Evolutionary conservation across 2,888 invertebrate genomes (phyloP).

Genomic region (Nezara viridula): DNA sequence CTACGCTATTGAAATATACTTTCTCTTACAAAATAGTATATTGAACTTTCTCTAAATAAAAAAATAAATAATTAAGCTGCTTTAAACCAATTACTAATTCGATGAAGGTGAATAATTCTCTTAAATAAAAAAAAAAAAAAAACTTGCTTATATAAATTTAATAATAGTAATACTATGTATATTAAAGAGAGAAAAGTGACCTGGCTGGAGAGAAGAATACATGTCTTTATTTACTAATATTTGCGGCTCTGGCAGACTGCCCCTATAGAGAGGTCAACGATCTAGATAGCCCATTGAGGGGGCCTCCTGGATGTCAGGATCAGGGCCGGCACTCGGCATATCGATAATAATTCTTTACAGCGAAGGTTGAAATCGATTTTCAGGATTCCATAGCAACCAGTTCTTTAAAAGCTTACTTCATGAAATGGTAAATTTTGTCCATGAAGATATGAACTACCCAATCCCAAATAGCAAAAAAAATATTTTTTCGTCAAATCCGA

Average conservation of each 20-base stretch:
- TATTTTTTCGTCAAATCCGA: no score
- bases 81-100: neutral
- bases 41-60: no score
- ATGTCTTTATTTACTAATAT: constrained; percentile 35
- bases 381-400: no score
- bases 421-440: no score
- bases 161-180: neutral
- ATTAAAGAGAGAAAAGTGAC: neutral
- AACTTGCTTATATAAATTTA: neutral
- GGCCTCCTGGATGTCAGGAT: neutral
- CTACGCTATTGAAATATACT: no score
- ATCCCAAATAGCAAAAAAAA: no score
- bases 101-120: neutral
- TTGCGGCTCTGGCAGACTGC: constrained; percentile 41
- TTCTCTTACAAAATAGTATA: no score
- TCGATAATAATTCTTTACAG: neutral
- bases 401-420: no score
- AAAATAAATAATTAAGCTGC: neutral
- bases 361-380: no score
- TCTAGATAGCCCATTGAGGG: constrained; percentile 6
- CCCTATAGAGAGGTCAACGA: neutral
- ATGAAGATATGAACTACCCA: no score
- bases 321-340: neutral
- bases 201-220: neutral
- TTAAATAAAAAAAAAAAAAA: neutral